Conservation (phyloP, 2,888 invertebrate species). For the Ceriagrion tenellum region DNA sequence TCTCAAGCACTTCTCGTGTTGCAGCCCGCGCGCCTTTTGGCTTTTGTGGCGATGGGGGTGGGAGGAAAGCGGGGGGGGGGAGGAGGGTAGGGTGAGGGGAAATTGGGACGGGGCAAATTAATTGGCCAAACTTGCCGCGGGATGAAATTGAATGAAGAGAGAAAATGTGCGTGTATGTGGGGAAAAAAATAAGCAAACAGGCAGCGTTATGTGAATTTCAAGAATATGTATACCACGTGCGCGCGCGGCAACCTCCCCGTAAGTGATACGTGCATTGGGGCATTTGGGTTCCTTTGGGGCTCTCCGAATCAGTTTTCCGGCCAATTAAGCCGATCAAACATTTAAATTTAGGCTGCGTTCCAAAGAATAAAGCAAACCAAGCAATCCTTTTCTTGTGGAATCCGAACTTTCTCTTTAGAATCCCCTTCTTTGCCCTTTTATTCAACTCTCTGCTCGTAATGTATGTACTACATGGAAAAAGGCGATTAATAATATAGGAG, state of each 20-base stretch:
- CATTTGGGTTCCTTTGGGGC: background rate
- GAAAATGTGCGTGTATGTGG: background rate
- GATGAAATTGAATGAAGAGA: constrained; percentile 11
- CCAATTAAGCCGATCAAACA: background rate
- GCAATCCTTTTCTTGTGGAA: no score
- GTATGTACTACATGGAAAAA: no score
- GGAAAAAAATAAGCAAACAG: background rate
- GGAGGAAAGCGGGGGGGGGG: no score
- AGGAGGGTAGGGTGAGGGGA: background rate
- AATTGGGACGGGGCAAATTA: background rate
- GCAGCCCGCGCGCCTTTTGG: background rate
- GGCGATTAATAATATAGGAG: no score
- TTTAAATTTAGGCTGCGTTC: background rate
- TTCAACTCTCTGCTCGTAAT: no score
- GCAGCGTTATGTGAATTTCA: background rate
- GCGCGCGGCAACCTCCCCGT: background rate
- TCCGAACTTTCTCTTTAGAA: no score
- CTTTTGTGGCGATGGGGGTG: no score
- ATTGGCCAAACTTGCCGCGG: background rate
- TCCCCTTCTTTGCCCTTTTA: no score
- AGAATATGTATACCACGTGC: background rate
- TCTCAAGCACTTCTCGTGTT: background rate
- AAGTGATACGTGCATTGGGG: background rate
- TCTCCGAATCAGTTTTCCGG: background rate
- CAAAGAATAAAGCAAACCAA: no score